Conservation (phyloP, 2,797 vertebrate genomes). For the Tapera naevia region DNA sequence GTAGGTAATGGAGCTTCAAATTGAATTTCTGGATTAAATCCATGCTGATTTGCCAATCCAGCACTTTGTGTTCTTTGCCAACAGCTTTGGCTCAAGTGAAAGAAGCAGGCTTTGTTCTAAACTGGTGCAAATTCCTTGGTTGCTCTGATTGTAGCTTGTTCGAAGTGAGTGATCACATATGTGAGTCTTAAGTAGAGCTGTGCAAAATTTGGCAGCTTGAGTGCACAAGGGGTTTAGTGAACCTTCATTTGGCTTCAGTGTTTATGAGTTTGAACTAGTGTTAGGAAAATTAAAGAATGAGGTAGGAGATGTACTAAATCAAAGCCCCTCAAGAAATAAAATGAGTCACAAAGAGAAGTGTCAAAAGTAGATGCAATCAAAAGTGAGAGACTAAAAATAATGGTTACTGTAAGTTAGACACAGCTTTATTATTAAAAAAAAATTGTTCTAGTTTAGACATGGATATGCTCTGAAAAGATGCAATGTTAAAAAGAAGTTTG, state of each 20-base stretch:
- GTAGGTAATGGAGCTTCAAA: constrained; percentile 77
- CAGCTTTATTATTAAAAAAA: not conserved
- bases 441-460: not conserved
- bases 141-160: constrained; percentile 65
- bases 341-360: not conserved
- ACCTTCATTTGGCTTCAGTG: constrained; percentile 59
- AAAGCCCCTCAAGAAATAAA: not conserved
- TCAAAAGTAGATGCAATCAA: not conserved
- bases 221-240: constrained; percentile 68
- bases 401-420: not conserved
- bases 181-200: constrained; percentile 63
- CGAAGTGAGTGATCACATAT: constrained; percentile 64
- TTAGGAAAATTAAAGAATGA: constrained; percentile 57
- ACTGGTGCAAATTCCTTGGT: constrained; percentile 74
- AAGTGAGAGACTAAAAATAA: not conserved
- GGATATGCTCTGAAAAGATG: not conserved
- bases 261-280: constrained; percentile 56
- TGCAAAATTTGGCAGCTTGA: constrained; percentile 70
- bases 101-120: constrained; percentile 66
- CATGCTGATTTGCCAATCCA: constrained; percentile 63
- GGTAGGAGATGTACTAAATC: not conserved
- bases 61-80: constrained; percentile 55
- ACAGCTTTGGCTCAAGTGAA: constrained; percentile 57
- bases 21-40: constrained; percentile 77
- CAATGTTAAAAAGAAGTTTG: not conserved